Evolutionary conservation across 2,113 vertebrate genomes (phyloP), one percentile per base, ranked within the genome.

Genomic region (Macquaria australasica): DNA sequence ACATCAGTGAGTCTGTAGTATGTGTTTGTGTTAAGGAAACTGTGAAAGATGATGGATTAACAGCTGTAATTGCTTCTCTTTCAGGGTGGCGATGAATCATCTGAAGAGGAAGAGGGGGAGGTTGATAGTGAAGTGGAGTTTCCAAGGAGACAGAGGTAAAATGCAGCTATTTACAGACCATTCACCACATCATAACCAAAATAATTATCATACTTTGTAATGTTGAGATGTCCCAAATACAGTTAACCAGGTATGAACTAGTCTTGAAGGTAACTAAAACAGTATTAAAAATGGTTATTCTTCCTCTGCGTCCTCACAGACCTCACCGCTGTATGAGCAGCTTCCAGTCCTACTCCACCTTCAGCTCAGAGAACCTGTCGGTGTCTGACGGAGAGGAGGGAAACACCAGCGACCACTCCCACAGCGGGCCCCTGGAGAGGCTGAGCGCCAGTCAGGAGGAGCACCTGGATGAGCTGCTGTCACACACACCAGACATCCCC

Each of bases 111-210:
- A 85, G 98, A 99, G 91, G 98, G 98, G 0, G 98, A 99, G 94
- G 98, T 99, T 58, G 98, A 99, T 84, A 99, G 98, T 87, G 98
- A 99, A 95, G 98, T 99, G 84, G 98, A 99, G 91, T 99, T 99
- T 95, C 98, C 98, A 91, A 95, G 98, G 93, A 97, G 98, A 93
- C 98, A 96, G 92, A 98, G 98, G 98, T 99, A 96, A 97, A 92
- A 84, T 34, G 18, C 45, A 81, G n/a, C n/a, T 72, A 48, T 66
- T 41, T 2, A 43, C 20, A 25, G 31, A 11, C 31, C 9, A 50
- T 67, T 56, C 43, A 59, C 11, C 41, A 28, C 39, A 48, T 62
- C 10, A 31, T 56, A 31, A 62, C 28, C 14, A 21, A 37, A 82
- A 43, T 50, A 73, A 67, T 25, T 4, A 71, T 72, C 2, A 14